A percentile compares a stretch with the other conserved stretches of the same genome.
phyloP scores from a whole-genome alignment of 2,797 vertebrate genomes.

The Tapirus indicus region DNA sequence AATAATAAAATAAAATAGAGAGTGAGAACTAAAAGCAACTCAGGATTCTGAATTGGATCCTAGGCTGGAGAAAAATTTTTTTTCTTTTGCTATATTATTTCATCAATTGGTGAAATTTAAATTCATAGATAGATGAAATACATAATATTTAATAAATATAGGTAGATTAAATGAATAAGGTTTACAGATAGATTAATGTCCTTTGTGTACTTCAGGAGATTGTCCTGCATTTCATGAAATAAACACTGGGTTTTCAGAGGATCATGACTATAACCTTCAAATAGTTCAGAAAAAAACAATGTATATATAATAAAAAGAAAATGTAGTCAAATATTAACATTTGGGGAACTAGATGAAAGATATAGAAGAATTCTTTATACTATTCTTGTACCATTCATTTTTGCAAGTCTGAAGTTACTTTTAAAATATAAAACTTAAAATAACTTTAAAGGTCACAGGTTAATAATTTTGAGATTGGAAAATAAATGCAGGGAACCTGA shows the following conservation, averaged over 20 bases:
- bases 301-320: not conserved
- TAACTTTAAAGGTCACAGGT: not conserved
- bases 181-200: not conserved
- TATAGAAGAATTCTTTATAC: not conserved
- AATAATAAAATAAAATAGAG: not conserved
- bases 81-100: not conserved
- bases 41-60: not conserved
- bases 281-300: constrained; percentile 18
- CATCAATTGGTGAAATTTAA: not conserved
- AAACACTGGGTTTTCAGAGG: not conserved
- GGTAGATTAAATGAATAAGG: not conserved
- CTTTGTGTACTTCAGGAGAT: not conserved
- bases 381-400: not conserved
- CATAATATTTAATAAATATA: not conserved
- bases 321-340: constrained; percentile 31
- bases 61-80: not conserved
- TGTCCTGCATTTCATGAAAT: not conserved
- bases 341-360: not conserved
- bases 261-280: not conserved
- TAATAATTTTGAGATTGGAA: not conserved
- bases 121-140: not conserved
- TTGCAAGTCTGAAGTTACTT: not conserved
- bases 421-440: not conserved
- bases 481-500: not conserved
- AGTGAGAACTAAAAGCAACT: not conserved